Evolutionary conservation across 2,888 invertebrate genomes (phyloP).

Genomic region (Corbicula japonica): DNA sequence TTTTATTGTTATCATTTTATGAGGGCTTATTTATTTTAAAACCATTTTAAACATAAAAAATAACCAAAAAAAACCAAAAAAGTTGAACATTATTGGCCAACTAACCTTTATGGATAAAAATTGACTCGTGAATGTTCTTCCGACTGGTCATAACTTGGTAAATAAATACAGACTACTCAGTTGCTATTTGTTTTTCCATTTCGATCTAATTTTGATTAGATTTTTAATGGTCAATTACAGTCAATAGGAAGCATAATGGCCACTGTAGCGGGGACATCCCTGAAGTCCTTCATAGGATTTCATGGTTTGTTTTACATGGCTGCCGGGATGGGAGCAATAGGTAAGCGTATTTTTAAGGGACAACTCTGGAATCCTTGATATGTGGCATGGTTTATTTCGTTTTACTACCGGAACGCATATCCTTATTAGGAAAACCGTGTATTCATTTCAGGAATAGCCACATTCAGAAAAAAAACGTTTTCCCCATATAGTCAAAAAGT

Average conservation of each 20-base stretch:
- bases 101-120: too few relatives aligned
- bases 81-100: too few relatives aligned
- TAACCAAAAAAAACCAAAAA: too few relatives aligned
- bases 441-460: neutral
- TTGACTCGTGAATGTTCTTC: too few relatives aligned
- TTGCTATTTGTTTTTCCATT: too few relatives aligned
- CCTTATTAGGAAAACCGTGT: neutral
- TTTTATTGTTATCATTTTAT: too few relatives aligned
- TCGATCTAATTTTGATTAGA: too few relatives aligned
- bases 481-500: neutral
- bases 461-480: neutral
- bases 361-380: neutral
- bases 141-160: too few relatives aligned
- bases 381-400: neutral
- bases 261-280: conserved; percentile 47
- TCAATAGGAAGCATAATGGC: conserved; percentile 11
- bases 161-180: too few relatives aligned
- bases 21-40: too few relatives aligned
- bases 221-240: conserved; percentile 24
- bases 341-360: conserved; percentile 30
- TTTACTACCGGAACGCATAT: neutral
- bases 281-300: conserved; percentile 49
- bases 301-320: conserved; percentile 48
- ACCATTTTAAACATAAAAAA: too few relatives aligned
- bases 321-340: conserved; percentile 30